Percentiles rank a stretch among this genome's conserved stretches.
These are phyloP conservation scores for Cheilosia scutellata DNA, from an alignment of 2,888 invertebrate genomes.

Conservation along the genomic window DNA sequence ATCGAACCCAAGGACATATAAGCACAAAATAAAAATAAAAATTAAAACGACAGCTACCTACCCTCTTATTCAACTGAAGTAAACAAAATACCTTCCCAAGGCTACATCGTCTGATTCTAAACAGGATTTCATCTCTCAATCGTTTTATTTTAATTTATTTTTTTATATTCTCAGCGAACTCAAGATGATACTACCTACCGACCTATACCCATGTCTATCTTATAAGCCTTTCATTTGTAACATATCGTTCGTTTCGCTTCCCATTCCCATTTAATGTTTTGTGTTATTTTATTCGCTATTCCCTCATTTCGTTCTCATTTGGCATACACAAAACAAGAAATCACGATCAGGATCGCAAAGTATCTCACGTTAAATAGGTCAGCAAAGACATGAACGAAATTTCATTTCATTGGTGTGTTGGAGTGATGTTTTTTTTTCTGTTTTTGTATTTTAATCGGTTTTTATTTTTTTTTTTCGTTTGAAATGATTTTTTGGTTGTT, in stretches of 20 bases:
- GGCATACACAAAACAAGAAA: conserved; percentile 58
- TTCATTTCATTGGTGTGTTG: conserved; percentile 31
- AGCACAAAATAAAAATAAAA: background rate
- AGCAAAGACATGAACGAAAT: conserved; percentile 78
- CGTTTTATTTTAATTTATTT: background rate
- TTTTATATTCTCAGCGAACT: background rate
- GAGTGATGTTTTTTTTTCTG: conserved; percentile 28
- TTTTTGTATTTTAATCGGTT: background rate
- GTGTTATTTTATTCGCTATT: background rate
- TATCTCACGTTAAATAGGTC: conserved; percentile 80
- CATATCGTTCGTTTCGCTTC: background rate
- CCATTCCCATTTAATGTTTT: conserved; percentile 11
- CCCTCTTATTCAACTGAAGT: background rate
- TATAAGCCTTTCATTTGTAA: background rate
- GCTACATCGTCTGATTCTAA: background rate
- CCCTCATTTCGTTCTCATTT: conserved; percentile 15
- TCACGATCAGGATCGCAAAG: conserved; percentile 70
- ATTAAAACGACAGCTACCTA: background rate
- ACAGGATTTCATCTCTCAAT: conserved; percentile 38
- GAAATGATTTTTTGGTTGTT: conserved; percentile 1
- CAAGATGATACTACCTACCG: background rate
- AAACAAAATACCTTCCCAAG: background rate
- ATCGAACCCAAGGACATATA: conserved; percentile 39
- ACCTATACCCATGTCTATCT: background rate
- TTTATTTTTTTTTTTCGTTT: conserved; percentile 3